Base-by-base conservation (phyloP, 35 echinoderm and acorn worm species). In the Anneissia japonica region DNA sequence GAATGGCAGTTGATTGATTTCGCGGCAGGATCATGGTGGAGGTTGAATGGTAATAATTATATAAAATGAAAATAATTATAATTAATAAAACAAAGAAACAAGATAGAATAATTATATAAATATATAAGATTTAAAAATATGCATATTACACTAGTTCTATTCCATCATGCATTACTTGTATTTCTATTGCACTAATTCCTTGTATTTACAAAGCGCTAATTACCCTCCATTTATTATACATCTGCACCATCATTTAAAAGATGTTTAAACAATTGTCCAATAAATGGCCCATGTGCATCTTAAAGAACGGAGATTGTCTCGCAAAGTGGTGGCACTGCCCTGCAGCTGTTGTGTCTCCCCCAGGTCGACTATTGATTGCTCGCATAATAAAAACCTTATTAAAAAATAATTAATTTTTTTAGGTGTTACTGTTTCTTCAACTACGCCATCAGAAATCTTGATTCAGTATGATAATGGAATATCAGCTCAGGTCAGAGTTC, bases 1-100 rank as follows among this genome's bases (percentile, higher is more conserved):
- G 55, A 35, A 40, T 98, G 95, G 95, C 51, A 46, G 21, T 33
- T 56, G 21, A 39, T 93, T 9, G 86, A 88, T 76, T 98, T 98
- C 37, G 37, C 82, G n/a, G 35, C 77, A 46, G 86, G 83, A 10
- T 73, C 79, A n/a, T 93, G 39, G 35, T 97, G 91, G 83, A 64
- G 81, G n/a, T 87, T 72, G 39, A 84, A 79, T 79, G 91, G 91
- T 92, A n/a, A n/a, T n/a, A n/a, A n/a, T n/a, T n/a, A n/a, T n/a
- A n/a, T n/a, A n/a, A n/a, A n/a, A n/a, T n/a, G n/a, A n/a, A n/a
- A n/a, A n/a, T n/a, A n/a, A n/a, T n/a, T n/a, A n/a, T n/a, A n/a
- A n/a, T n/a, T n/a, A n/a, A n/a, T n/a, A n/a, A n/a, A n/a, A n/a
- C n/a, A n/a, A n/a, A n/a, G n/a, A n/a, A n/a, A n/a, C n/a, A n/a